These are phyloP conservation scores for Calosoma granatense DNA, from an alignment of 1,140 invertebrate genomes.

Conservation along the genomic window DNA sequence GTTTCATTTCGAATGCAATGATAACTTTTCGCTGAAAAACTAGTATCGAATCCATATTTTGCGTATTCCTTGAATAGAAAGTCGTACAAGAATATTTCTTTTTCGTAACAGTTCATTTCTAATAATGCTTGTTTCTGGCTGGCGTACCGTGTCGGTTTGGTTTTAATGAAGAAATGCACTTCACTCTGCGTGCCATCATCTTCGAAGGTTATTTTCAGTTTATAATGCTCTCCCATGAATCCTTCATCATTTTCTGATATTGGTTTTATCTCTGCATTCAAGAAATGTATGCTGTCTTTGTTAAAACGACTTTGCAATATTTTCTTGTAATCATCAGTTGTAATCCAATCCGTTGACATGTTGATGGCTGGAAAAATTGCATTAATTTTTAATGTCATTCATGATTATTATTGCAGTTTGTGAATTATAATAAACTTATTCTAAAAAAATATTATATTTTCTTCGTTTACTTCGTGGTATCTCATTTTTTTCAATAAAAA, in stretches of 20 bases:
- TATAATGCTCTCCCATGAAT: slow-evolving; percentile 1
- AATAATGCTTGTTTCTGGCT: not conserved
- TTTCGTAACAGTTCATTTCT: slow-evolving; percentile 8
- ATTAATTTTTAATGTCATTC: too few relatives aligned
- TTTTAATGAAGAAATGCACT: not conserved
- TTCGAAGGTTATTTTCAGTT: not conserved
- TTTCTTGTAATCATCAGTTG: not conserved
- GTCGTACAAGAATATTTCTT: slow-evolving; percentile 12
- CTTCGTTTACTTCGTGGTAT: too few relatives aligned
- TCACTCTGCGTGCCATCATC: not conserved
- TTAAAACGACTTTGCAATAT: not conserved
- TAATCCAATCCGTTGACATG: too few relatives aligned
- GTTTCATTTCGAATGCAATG: not conserved
- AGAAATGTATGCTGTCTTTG: not conserved
- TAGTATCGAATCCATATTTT: not conserved
- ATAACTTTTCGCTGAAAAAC: not conserved
- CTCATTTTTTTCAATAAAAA: too few relatives aligned
- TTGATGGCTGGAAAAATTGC: too few relatives aligned
- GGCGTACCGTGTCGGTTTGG: not conserved
- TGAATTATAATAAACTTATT: too few relatives aligned
- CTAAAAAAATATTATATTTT: too few relatives aligned
- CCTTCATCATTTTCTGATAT: not conserved
- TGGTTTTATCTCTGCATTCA: not conserved
- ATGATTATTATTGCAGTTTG: too few relatives aligned
- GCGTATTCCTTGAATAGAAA: not conserved